phyloP scores from a whole-genome alignment of 2,113 vertebrate genomes.

The Platycercus adscitus region DNA sequence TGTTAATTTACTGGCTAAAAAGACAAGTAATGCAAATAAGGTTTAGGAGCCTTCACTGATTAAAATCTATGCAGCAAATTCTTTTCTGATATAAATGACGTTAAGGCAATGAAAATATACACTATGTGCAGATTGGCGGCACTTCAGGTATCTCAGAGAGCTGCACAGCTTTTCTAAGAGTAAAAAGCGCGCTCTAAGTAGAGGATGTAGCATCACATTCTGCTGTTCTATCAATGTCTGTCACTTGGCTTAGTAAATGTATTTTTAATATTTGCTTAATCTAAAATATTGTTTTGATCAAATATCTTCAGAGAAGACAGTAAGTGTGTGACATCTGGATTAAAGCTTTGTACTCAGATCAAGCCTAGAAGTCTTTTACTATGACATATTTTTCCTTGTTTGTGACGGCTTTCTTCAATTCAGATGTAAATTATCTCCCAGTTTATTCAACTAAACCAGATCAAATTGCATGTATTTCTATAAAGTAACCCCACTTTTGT shows the following conservation, averaged over 20 bases:
- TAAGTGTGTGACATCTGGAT: neutral
- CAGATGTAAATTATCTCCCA: constrained; percentile 52
- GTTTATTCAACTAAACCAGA: constrained; percentile 47
- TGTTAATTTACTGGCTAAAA: neutral
- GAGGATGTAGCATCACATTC: neutral
- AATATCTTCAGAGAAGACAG: neutral
- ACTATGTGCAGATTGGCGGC: accelerated
- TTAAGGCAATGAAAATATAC: neutral
- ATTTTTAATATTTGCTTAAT: neutral
- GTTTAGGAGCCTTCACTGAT: neutral
- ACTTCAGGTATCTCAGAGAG: neutral
- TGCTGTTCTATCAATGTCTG: neutral
- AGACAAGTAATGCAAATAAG: neutral
- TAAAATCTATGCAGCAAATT: neutral
- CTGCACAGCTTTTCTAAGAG: neutral
- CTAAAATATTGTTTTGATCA: neutral
- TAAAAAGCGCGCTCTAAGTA: neutral
- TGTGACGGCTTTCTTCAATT: constrained; percentile 25
- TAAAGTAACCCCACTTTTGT: constrained; percentile 35
- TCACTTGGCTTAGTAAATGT: neutral
- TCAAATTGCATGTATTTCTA: constrained; percentile 50
- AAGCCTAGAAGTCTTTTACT: constrained; percentile 10
- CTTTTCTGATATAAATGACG: neutral
- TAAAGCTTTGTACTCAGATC: neutral
- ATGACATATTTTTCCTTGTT: constrained; percentile 51